phyloP scores from a whole-genome alignment of 2,113 vertebrate species.

The Aspidoscelis tigris region DNA sequence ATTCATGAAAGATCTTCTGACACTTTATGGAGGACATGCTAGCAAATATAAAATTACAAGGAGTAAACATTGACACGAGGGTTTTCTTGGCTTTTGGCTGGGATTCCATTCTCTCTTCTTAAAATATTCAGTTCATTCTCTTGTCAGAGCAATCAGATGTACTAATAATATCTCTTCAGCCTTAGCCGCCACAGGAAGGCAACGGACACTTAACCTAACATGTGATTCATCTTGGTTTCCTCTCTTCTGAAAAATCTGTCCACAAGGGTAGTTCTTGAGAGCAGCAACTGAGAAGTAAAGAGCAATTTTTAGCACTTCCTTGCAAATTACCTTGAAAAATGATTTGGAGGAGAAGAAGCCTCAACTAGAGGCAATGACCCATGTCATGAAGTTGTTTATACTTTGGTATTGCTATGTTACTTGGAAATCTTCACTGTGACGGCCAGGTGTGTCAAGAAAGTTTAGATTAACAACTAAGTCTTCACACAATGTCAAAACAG shows the following conservation, averaged over 20 bases:
- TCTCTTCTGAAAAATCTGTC: neutral
- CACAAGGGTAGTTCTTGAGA: neutral
- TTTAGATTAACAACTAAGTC: too few relatives aligned
- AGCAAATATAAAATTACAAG: too few relatives aligned
- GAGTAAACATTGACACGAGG: too few relatives aligned
- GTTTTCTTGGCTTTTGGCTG: too few relatives aligned
- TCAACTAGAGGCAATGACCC: neutral
- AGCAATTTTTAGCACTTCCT: slow-evolving; percentile 13
- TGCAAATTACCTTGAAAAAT: slow-evolving; percentile 15
- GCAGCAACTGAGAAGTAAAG: neutral
- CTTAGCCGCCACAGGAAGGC: neutral
- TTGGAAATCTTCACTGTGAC: neutral
- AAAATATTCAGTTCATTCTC: too few relatives aligned
- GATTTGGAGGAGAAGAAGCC: too few relatives aligned
- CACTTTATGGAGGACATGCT: too few relatives aligned
- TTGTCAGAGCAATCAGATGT: neutral
- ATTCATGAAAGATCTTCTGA: too few relatives aligned
- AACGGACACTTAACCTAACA: neutral
- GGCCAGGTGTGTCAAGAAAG: neutral
- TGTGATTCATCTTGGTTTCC: slow-evolving; percentile 1
- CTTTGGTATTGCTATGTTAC: neutral
- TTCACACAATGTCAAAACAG: neutral
- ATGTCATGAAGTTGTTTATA: too few relatives aligned
- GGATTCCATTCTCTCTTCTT: too few relatives aligned
- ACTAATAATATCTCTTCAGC: neutral